Evolutionary conservation across 1,140 invertebrate genomes (phyloP), one percentile per base, ranked within the genome.

Genomic region (Drosophila murphyi): DNA sequence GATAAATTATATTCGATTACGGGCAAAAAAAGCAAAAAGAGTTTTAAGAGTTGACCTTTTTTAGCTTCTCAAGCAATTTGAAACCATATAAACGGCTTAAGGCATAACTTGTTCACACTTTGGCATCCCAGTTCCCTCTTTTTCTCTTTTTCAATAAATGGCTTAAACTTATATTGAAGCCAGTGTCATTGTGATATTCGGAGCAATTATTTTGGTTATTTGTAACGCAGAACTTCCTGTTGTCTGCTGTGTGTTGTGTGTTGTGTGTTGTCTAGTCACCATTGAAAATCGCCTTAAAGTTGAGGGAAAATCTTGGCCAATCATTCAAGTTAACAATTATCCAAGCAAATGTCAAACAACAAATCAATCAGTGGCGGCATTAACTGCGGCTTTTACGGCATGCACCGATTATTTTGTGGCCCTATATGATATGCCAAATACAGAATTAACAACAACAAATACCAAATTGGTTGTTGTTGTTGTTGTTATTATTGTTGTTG

Each of bases 321-420:
- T 89, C 85, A 89, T 89, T 74, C 77, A 85, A 89, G 73, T 65
- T 67, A 88, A 78, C 83, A 88, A 89, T 89, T 88, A 88, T 70
- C 60, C 50, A 72, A 63, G 3, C 52, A 64, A 63, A 86, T 62
- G 60, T 71, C 64, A 87, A 73, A 70, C 59, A 72, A 85, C 78
- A 75, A 88, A 88, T 88, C 80, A 88, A 88, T 88, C 85, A 89
- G 76, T 5, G 68, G 55, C 68, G 79, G 75, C 82, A 72, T 80
- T 83, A 87, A 52, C 31, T 35, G 20, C 48, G 39, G 6, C 47
- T 57, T 52, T 39, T 12, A 48, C 51, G 34, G 41, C 51, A 37
- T 20, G 20, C 20, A 20, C 20, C 20, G 20, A 20, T 20, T n/a
- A 43, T n/a, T n/a, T 34, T 51, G 41, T 34, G 63, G 31, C 52